These are phyloP conservation scores for Myopa testacea DNA, from an alignment of 2,888 invertebrate genomes.

Conservation along the genomic window DNA sequence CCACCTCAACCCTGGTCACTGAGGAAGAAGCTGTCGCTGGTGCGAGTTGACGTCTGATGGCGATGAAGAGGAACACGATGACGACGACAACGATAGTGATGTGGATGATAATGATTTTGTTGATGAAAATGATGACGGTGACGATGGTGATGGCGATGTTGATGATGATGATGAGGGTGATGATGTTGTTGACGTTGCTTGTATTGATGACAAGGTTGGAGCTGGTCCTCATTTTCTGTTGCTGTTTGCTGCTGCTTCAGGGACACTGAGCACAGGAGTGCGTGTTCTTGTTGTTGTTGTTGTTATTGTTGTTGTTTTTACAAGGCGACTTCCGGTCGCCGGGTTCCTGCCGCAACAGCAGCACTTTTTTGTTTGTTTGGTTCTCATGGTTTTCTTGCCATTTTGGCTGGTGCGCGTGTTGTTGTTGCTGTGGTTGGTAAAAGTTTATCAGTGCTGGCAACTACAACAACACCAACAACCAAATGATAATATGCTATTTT, in stretches of 20 bases:
- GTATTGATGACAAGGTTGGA: constrained; percentile 9
- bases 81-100: neutral
- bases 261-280: neutral
- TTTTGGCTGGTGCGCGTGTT: constrained; percentile 10
- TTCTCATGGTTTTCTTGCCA: neutral
- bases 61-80: neutral
- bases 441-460: constrained; percentile 19
- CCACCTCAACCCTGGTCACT: neutral
- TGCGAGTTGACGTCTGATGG: neutral
- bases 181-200: neutral
- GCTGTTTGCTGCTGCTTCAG: neutral
- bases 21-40: neutral
- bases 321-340: constrained; percentile 29
- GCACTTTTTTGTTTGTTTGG: neutral
- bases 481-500: constrained; percentile 49
- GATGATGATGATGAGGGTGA: neutral
- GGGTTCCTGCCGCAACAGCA: neutral
- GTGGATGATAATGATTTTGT: neutral
- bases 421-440: neutral
- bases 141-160: neutral
- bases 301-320: constrained; percentile 16
- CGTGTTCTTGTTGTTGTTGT: constrained; percentile 8
- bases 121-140: neutral
- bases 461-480: constrained; percentile 37
- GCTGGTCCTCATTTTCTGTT: neutral